phyloP scores from a whole-genome alignment of 2,888 invertebrate species.

The Lasius platythorax region DNA sequence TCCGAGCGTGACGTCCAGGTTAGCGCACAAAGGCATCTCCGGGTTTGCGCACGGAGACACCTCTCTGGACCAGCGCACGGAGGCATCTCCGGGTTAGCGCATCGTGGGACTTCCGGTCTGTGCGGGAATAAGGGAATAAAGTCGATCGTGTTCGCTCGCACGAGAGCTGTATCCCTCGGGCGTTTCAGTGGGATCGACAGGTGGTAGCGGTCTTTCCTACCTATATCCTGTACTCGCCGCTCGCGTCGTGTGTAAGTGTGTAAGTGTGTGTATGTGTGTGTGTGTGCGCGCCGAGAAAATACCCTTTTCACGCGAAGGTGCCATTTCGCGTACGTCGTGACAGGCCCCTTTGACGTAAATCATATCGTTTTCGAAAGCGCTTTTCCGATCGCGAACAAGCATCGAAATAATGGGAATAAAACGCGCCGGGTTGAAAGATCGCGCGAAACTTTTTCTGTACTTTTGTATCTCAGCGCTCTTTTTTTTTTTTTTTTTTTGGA shows the following conservation, averaged over 20 bases:
- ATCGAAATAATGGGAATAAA: constrained; percentile 54
- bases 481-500: background rate
- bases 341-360: constrained; percentile 55
- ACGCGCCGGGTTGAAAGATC: constrained; percentile 36
- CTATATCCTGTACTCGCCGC: background rate
- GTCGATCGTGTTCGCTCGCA: constrained; percentile 46
- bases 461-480: background rate
- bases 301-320: constrained; percentile 50
- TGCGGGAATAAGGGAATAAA: constrained; percentile 56
- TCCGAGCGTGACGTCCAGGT: constrained; percentile 41
- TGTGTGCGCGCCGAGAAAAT: constrained; percentile 45
- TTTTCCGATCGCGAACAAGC: constrained; percentile 54
- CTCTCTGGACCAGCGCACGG: no score
- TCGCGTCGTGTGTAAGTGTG: background rate
- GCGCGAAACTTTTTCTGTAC: background rate
- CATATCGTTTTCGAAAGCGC: constrained; percentile 57
- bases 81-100: no score
- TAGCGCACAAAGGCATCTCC: no score
- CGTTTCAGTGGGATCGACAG: constrained; percentile 66
- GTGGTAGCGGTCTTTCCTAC: constrained; percentile 61
- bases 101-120: background rate
- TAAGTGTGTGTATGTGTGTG: no score
- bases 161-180: constrained; percentile 49
- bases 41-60: no score
- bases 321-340: constrained; percentile 54